Conservation (phyloP, 2,113 vertebrate genomes). For the Caloenas nicobarica region DNA sequence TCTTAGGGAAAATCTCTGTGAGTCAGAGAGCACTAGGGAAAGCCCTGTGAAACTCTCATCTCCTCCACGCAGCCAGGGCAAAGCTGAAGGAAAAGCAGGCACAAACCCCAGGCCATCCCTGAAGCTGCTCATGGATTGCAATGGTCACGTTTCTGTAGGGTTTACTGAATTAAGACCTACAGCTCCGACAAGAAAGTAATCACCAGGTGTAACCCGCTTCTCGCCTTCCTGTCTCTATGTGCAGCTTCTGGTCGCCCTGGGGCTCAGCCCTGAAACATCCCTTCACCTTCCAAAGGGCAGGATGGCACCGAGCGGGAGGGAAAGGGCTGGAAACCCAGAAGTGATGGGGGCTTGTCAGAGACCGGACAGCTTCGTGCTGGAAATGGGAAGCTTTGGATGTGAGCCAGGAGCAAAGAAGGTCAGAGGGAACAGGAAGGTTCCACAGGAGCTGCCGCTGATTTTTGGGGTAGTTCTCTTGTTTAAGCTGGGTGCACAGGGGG, state of each 20-base stretch:
- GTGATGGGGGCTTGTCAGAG: neutral
- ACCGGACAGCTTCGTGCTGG: neutral
- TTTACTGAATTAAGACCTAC: neutral
- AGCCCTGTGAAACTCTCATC: neutral
- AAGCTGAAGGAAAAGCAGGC: neutral
- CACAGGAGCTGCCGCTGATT: neutral
- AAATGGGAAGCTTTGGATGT: neutral
- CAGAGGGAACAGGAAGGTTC: neutral
- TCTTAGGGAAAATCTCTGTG: neutral
- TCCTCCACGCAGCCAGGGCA: neutral
- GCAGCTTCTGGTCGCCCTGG: neutral
- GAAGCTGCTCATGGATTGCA: neutral
- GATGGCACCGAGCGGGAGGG: rapidly evolving
- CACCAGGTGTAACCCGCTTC: neutral
- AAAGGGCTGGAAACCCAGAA: neutral
- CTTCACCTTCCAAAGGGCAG: no score
- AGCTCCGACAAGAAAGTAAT: neutral
- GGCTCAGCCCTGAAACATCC: no score
- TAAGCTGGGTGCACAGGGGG: neutral
- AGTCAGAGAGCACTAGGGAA: neutral
- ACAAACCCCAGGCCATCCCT: neutral
- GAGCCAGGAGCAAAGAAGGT: neutral
- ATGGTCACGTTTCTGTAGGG: neutral
- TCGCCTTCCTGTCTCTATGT: neutral
- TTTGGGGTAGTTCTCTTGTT: neutral